These are phyloP conservation scores for Porites divaricata DNA, from an alignment of 92 coral and sea anemone genomes.

Conservation along the genomic window DNA sequence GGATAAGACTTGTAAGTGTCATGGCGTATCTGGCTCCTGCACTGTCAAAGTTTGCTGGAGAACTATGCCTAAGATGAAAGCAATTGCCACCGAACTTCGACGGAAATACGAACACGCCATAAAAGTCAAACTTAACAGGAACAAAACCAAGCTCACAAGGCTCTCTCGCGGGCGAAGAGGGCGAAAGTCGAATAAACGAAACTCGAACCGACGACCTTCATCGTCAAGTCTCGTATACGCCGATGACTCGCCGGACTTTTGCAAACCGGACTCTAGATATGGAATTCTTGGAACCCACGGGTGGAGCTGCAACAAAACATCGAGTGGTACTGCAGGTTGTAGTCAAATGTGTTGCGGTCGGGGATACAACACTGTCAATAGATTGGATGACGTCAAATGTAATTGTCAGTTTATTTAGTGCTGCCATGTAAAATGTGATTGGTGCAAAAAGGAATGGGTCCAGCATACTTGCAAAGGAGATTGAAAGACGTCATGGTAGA, in stretches of 20 bases:
- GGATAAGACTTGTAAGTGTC: constrained; percentile 89
- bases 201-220: constrained; percentile 59
- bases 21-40: constrained; percentile 88
- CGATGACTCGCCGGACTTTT: constrained; percentile 79
- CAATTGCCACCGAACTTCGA: constrained; percentile 75
- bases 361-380: constrained; percentile 51
- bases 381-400: constrained; percentile 68
- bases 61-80: constrained; percentile 75
- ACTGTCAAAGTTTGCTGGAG: constrained; percentile 80
- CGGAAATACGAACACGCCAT: constrained; percentile 71
- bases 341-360: constrained; percentile 90
- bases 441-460: constrained; percentile 70
- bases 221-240: constrained; percentile 66
- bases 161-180: constrained; percentile 60
- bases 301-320: constrained; percentile 72
- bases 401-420: constrained; percentile 97
- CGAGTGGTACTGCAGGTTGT: constrained; percentile 74
- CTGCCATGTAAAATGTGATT: constrained; percentile 80
- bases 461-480: constrained; percentile 77
- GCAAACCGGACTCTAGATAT: constrained; percentile 57
- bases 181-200: constrained; percentile 43
- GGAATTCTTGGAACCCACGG: constrained; percentile 86
- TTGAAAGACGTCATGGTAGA: constrained; percentile 7
- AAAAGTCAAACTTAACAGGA: constrained; percentile 69
- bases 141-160: constrained; percentile 66